A percentile compares a stretch with the other conserved stretches of the same genome.
Evolutionary conservation across 2,888 invertebrate species (phyloP).

Genomic region (Trachelus stipa): DNA sequence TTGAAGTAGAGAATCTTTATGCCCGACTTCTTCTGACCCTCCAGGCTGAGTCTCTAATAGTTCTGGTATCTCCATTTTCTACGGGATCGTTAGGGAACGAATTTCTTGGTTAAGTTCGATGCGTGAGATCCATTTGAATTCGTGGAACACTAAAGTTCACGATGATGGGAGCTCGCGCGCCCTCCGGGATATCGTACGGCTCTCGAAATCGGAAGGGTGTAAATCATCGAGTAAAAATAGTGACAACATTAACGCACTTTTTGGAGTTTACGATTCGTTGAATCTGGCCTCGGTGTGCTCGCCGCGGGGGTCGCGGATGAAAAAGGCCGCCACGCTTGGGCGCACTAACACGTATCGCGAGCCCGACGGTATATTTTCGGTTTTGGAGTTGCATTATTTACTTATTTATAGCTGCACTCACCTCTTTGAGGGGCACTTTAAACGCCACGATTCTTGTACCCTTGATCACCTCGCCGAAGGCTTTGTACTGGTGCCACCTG

Average conservation of each 20-base stretch:
- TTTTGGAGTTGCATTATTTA: constrained; percentile 8
- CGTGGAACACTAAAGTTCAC: background rate
- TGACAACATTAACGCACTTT: constrained; percentile 29
- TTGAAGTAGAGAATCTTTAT: background rate
- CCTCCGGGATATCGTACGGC: constrained; percentile 6
- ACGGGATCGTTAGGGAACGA: background rate
- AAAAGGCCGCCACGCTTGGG: constrained; percentile 23
- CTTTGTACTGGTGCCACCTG: constrained; percentile 75
- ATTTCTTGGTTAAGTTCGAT: background rate
- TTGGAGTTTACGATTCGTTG: constrained; percentile 26
- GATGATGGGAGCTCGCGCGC: background rate
- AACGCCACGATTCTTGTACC: constrained; percentile 80
- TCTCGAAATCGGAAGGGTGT: constrained; percentile 21
- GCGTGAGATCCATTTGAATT: background rate
- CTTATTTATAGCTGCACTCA: constrained; percentile 52
- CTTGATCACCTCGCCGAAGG: constrained; percentile 74
- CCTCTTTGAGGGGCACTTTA: constrained; percentile 78
- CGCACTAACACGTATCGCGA: background rate
- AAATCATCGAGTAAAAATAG: constrained; percentile 23
- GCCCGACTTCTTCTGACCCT: background rate
- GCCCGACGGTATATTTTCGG: constrained; percentile 8
- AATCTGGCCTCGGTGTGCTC: constrained; percentile 22
- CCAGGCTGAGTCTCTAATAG: background rate
- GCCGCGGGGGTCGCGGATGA: constrained; percentile 29
- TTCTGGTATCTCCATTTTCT: background rate